Percentiles rank a stretch among this genome's conserved stretches.
Conservation (phyloP, 2,113 vertebrate genomes). For the Mirounga angustirostris region DNA sequence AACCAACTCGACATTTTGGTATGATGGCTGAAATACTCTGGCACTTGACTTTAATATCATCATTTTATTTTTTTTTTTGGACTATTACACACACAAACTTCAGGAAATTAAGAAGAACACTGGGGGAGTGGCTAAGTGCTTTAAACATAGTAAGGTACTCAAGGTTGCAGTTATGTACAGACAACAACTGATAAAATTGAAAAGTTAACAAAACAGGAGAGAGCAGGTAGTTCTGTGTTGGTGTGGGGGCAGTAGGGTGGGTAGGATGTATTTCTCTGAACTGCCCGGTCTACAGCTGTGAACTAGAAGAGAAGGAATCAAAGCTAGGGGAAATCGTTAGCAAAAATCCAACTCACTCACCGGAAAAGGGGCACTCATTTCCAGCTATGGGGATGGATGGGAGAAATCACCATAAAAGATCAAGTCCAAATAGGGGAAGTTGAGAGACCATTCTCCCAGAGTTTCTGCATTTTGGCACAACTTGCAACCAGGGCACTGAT, state of each 20-base stretch:
- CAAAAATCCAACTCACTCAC: neutral
- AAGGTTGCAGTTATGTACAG: neutral
- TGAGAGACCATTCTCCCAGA: neutral
- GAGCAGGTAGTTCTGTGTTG: neutral
- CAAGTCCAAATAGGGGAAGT: neutral
- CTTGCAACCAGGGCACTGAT: neutral
- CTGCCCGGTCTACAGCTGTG: neutral
- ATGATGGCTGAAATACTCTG: neutral
- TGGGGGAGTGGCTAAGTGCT: neutral
- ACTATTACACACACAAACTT: neutral
- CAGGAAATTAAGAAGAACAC: constrained; percentile 19
- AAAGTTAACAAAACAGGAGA: neutral
- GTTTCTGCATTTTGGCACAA: neutral
- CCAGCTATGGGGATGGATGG: neutral
- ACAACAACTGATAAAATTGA: neutral
- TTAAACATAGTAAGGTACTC: neutral
- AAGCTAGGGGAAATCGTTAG: neutral
- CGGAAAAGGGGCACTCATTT: neutral
- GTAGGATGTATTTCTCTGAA: neutral
- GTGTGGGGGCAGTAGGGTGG: neutral
- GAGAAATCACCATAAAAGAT: neutral
- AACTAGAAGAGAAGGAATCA: neutral
- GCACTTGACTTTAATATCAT: neutral
- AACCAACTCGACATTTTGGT: neutral
- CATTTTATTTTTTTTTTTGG: neutral